These are phyloP conservation scores for Uria lomvia DNA, from an alignment of 2,113 vertebrate genomes.

Conservation along the genomic window DNA sequence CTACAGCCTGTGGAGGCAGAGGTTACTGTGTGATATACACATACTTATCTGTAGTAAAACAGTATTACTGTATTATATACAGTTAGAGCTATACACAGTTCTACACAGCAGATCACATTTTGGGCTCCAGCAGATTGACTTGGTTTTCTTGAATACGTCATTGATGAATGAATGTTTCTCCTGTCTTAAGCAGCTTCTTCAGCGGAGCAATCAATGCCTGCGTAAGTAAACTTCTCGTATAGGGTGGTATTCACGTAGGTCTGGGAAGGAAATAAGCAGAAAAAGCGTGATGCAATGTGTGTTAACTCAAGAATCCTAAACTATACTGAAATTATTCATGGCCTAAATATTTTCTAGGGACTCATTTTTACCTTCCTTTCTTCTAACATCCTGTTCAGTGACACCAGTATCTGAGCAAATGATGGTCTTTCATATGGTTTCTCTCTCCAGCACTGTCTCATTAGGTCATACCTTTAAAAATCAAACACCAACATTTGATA, in stretches of 20 bases:
- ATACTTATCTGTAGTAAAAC: not conserved
- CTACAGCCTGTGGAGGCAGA: not conserved
- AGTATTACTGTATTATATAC: slow-evolving; percentile 14
- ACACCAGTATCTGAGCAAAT: slow-evolving; percentile 86
- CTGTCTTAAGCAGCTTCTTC: slow-evolving; percentile 82
- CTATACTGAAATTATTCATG: not conserved
- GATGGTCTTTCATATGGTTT: slow-evolving; percentile 88
- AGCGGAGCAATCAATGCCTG: slow-evolving; percentile 88
- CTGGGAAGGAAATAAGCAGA: slow-evolving; percentile 57
- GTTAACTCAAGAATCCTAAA: not conserved
- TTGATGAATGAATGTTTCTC: not conserved
- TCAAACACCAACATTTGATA: not conserved
- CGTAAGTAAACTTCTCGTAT: slow-evolving; percentile 89
- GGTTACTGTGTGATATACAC: slow-evolving; percentile 19
- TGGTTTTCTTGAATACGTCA: not conserved
- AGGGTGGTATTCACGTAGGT: slow-evolving; percentile 89
- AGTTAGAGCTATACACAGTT: slow-evolving; percentile 11
- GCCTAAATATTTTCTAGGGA: not conserved
- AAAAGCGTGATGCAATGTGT: not conserved
- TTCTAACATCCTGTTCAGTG: slow-evolving; percentile 86
- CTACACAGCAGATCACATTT: slow-evolving; percentile 34
- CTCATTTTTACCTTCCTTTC: slow-evolving; percentile 82
- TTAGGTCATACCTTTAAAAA: slow-evolving; percentile 82
- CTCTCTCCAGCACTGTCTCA: slow-evolving; percentile 88
- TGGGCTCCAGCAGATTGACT: not conserved